Base-by-base conservation (phyloP, 2,113 vertebrate genomes). In the Thalassoma bifasciatum region DNA sequence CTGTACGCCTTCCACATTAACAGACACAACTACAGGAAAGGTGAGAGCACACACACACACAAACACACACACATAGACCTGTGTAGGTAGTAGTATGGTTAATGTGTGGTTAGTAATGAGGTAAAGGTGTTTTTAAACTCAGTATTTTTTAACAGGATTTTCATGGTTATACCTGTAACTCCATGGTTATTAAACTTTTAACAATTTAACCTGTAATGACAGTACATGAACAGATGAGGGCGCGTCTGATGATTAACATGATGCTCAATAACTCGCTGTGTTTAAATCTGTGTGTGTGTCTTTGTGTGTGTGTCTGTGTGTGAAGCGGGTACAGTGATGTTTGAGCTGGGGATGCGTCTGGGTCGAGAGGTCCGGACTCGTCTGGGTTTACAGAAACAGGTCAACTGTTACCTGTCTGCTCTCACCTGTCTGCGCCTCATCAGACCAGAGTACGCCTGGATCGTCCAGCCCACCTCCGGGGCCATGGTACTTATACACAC, bases 1-100 rank as follows among this genome's bases (percentile, higher is more conserved):
- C 95, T 99, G 0, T 99, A 99, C 1, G 95, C 97, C 5, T 99
- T 99, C 89, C 98, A 99, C 69, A 92, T 99, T 86, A 95, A 96
- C 88, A 94, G 97, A 12, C 96, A 99, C 92, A 99, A 99, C 91
- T 99, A 96, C 86, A 94, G 98, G 68, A 99, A 99, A 93, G 97
- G 98, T 98, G 54, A 6, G 17, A 17, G 4, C 17, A 17, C 42
- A 30, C 30, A 30, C 30, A 30, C 30, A 30, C 30, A 30, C 30
- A 30, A 3, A 30, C 30, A 30, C 30, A 30, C 30, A 30, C 30
- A 30, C 30, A 30, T 6, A 30, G 3, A 30, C 30, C 30, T 30
- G 30, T 30, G 30, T 6, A 30, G 30, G 30, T 30, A 30, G 6
- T 30, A 30, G 6, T 30, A 6, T 3, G 3, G 30, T 30, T 30